A percentile compares a stretch with the other conserved stretches of the same genome.
These are phyloP conservation scores for Betta splendens DNA, from an alignment of 2,797 vertebrate genomes.

Conservation along the genomic window DNA sequence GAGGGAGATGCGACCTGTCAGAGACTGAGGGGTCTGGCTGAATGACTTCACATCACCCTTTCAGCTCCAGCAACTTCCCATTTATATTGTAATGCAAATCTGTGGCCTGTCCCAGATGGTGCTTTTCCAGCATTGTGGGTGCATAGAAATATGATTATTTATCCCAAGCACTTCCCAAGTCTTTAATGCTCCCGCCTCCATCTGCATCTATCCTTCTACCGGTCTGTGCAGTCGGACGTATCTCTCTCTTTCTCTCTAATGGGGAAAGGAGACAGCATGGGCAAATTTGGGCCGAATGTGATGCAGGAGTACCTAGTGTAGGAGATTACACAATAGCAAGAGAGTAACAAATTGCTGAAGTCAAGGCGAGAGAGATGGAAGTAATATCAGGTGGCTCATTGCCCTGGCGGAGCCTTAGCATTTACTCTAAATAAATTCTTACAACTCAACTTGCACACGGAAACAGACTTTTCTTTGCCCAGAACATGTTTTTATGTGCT, in stretches of 20 bases:
- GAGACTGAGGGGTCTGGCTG: conserved; percentile 81
- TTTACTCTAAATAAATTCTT: too few species aligned
- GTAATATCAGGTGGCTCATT: conserved; percentile 45
- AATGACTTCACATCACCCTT: conserved; percentile 90
- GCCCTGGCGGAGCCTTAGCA: conserved; percentile 53
- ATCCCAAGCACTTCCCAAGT: conserved; percentile 71
- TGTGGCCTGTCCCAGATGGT: conserved; percentile 81
- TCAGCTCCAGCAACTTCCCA: conserved; percentile 92
- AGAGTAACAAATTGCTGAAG: conserved; percentile 54
- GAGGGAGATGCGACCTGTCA: conserved; percentile 67
- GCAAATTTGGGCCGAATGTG: conserved; percentile 46
- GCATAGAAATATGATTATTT: conserved; percentile 84
- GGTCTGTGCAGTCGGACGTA: conserved; percentile 47
- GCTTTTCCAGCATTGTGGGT: conserved; percentile 79
- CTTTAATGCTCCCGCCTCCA: conserved; percentile 65
- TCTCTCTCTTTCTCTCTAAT: conserved; percentile 53
- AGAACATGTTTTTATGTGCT: conserved; percentile 6
- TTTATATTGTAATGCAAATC: conserved; percentile 93
- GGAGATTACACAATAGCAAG: conserved; percentile 46
- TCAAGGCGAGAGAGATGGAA: conserved; percentile 30
- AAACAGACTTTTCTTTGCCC: too few species aligned
- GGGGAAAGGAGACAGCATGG: conserved; percentile 43
- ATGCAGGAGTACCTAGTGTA: conserved; percentile 49
- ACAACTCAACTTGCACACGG: too few species aligned
- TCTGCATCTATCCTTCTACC: conserved; percentile 55